A percentile compares a stretch with the other conserved stretches of the same genome.
phyloP scores from a whole-genome alignment of 2,797 vertebrate species.

The Ataeniobius toweri region DNA sequence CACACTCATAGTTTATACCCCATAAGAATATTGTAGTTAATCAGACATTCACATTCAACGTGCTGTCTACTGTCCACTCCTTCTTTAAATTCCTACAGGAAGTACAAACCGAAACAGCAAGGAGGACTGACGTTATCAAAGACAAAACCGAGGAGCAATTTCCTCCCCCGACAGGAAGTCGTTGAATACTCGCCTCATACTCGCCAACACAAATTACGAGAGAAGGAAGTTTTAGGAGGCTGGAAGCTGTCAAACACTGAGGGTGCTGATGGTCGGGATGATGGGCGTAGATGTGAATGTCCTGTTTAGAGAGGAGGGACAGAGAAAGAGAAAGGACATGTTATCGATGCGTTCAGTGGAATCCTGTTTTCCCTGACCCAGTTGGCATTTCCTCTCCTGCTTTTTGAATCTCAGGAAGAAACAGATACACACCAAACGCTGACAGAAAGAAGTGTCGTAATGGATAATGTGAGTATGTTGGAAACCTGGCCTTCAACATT shows the following conservation, averaged over 20 bases:
- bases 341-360: conserved; percentile 40
- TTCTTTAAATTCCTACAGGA: neutral
- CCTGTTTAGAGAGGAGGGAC: conserved; percentile 58
- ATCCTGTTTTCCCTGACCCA: conserved; percentile 47
- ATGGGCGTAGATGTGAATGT: conserved; percentile 55
- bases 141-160: conserved; percentile 12
- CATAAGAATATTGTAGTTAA: neutral
- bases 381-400: conserved; percentile 58
- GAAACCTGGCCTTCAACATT: neutral
- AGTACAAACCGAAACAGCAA: neutral
- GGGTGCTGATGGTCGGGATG: conserved; percentile 26
- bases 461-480: neutral
- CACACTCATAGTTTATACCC: neutral
- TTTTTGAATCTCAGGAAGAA: conserved; percentile 24
- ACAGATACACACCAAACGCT: neutral
- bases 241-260: conserved; percentile 18
- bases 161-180: conserved; percentile 20
- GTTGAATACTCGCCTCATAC: neutral
- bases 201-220: neutral
- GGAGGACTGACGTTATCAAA: neutral
- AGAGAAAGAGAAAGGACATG: conserved; percentile 3
- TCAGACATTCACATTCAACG: neutral
- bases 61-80: neutral
- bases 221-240: conserved; percentile 5
- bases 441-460: neutral